Conservation (phyloP, 2,113 vertebrate species). For the Gracilinanus agilis region DNA sequence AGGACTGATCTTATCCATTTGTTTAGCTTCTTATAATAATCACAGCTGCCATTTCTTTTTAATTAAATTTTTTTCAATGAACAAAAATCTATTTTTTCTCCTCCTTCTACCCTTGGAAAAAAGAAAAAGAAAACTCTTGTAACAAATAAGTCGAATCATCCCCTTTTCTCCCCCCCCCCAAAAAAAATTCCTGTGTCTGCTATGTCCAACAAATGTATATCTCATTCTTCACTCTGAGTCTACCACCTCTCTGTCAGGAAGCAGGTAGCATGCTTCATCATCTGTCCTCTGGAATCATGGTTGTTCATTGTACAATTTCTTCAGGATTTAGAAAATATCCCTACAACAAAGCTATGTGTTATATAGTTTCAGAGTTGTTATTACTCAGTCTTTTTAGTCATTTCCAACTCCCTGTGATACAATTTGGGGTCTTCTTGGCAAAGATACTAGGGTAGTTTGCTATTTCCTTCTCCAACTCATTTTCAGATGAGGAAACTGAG, state of each 20-base stretch:
- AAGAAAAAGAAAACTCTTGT: neutral
- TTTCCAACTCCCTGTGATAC: too few relatives aligned
- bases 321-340: neutral
- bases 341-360: neutral
- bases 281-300: neutral
- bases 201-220: neutral
- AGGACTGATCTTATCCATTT: neutral
- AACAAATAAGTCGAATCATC: neutral
- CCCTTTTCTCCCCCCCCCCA: too few relatives aligned
- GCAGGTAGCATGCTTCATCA: neutral
- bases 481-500: too few relatives aligned
- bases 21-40: neutral
- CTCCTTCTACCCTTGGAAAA: neutral
- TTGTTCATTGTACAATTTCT: too few relatives aligned
- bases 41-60: neutral
- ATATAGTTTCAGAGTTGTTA: neutral
- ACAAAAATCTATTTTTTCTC: neutral
- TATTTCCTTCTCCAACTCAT: too few relatives aligned
- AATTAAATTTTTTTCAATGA: neutral
- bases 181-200: neutral
- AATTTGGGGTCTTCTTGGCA: too few relatives aligned
- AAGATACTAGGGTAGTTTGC: too few relatives aligned
- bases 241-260: neutral
- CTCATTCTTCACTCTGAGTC: neutral
- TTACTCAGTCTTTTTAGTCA: too few relatives aligned